These are phyloP conservation scores for Bombus sylvicola DNA, from an alignment of 1,140 invertebrate species.

Conservation along the genomic window DNA sequence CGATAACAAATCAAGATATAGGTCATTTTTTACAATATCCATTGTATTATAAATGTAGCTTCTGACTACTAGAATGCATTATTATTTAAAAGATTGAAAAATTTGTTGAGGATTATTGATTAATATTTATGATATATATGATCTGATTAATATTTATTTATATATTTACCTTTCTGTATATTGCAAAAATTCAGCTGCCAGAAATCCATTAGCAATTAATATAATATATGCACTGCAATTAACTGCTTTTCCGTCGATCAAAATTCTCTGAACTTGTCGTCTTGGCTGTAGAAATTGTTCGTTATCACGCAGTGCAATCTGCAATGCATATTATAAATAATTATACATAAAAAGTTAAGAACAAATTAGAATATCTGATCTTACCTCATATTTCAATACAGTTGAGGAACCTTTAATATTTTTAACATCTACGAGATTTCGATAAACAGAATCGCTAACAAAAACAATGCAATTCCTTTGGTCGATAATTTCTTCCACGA, in stretches of 20 bases:
- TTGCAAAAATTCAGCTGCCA: conserved; percentile 86
- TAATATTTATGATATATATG: not conserved
- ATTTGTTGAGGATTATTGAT: not conserved
- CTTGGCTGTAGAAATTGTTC: conserved; percentile 87
- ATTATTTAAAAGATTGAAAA: not conserved
- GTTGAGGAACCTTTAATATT: conserved; percentile 31
- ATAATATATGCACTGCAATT: conserved; percentile 89
- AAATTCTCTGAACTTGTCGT: conserved; percentile 82
- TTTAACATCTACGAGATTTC: conserved; percentile 59
- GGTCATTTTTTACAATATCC: not conserved
- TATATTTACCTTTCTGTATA: conserved; percentile 86
- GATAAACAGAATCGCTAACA: conserved; percentile 74
- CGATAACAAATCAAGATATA: not conserved
- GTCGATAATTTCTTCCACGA: conserved; percentile 72
- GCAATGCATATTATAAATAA: conserved; percentile 58
- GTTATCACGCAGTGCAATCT: conserved; percentile 86
- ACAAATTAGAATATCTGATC: not conserved
- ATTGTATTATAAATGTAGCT: not conserved
- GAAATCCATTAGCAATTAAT: conserved; percentile 88
- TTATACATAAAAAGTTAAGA: not conserved
- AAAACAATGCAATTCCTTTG: conserved; percentile 73
- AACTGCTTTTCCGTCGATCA: conserved; percentile 84
- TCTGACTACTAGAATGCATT: not conserved
- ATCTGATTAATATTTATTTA: not conserved
- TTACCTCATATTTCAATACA: conserved; percentile 72